Evolutionary conservation across 2,888 invertebrate species (phyloP).

Genomic region (Hypselothyrea guttata): DNA sequence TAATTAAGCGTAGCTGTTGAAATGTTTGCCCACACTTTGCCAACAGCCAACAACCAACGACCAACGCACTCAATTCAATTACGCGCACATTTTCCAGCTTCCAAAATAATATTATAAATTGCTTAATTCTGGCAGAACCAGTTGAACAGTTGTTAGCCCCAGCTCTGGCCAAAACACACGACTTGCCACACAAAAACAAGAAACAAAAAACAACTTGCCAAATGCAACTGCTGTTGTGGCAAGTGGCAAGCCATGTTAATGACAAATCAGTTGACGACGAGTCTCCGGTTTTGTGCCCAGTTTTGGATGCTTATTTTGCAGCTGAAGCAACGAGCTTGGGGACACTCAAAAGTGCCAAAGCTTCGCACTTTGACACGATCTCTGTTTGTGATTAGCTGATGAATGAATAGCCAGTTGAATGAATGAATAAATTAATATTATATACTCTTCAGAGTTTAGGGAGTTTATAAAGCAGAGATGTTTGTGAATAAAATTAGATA

Average conservation of each 20-base stretch:
- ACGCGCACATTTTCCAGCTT: slow-evolving; percentile 44
- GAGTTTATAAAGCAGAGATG: too few species aligned
- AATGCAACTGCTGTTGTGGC: slow-evolving; percentile 21
- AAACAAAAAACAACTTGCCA: slow-evolving; percentile 17
- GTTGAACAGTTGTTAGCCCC: slow-evolving; percentile 17
- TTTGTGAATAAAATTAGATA: too few species aligned
- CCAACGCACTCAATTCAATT: slow-evolving; percentile 48
- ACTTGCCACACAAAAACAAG: slow-evolving; percentile 64
- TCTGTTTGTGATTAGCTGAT: slow-evolving; percentile 18
- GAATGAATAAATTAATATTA: too few species aligned
- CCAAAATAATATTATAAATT: slow-evolving; percentile 39
- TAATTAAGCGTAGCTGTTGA: slow-evolving; percentile 72
- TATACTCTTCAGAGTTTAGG: too few species aligned
- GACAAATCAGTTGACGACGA: slow-evolving; percentile 43
- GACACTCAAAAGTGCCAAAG: slow-evolving; percentile 24
- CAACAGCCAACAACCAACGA: slow-evolving; percentile 8
- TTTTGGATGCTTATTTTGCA: slow-evolving; percentile 19
- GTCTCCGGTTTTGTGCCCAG: slow-evolving; percentile 13
- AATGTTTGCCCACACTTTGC: slow-evolving; percentile 60
- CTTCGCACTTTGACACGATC: slow-evolving; percentile 24
- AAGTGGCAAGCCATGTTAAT: slow-evolving; percentile 58
- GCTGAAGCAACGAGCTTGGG: slow-evolving; percentile 32
- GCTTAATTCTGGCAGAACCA: slow-evolving; percentile 53
- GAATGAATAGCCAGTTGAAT: not conserved
- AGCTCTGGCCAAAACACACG: slow-evolving; percentile 32